Base-by-base conservation (phyloP, 2,888 invertebrate species). In the Mechanitis mazaeus region DNA sequence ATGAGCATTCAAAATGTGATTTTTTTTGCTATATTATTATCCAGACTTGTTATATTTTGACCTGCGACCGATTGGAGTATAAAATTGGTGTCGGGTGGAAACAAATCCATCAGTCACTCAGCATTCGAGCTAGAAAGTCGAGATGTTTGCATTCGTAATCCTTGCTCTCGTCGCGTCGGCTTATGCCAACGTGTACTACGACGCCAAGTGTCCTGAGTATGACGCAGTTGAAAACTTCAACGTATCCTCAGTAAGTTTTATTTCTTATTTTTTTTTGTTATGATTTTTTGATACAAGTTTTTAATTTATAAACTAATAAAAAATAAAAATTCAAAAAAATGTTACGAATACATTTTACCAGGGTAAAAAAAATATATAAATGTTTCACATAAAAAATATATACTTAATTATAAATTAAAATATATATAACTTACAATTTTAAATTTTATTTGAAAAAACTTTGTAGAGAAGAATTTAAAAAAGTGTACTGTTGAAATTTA, bases 151-250 rank as follows among this genome's bases (percentile, higher is more conserved):
- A 60, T 72, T 79, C 59, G 67, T 83, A 3, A 68, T 84, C 33
- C 56, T 83, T 45, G 72, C 73, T 28, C 54, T 84, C n/a, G 72
- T 80, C 31, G 84, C 84, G 11, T 54, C 61, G 42, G 81, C 78
- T 45, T 68, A 78, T 9, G 86, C 82, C 0, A 75, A 76, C n/a
- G 76, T 80, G 3, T 64, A 78, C 46, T 78, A 82, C 55, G 80
- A 84, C 12, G 83, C 83, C 1, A 70, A 73, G 31, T 87, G 87
- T 57, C 84, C 85, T 9, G 80, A 80, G 0, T 68, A 84, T 45
- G 81, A 82, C 64, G 76, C 83, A 2, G 78, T 85, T 12, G 74
- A 78, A 56, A 80, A 85, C 64, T 85, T 87, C 72, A 81, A 87
- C 62, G 60, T 85, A 2, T 75, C 81, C 33, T 80, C 71, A n/a